Evolutionary conservation across 2,888 invertebrate species (phyloP).

Genomic region (Hyles lineata): DNA sequence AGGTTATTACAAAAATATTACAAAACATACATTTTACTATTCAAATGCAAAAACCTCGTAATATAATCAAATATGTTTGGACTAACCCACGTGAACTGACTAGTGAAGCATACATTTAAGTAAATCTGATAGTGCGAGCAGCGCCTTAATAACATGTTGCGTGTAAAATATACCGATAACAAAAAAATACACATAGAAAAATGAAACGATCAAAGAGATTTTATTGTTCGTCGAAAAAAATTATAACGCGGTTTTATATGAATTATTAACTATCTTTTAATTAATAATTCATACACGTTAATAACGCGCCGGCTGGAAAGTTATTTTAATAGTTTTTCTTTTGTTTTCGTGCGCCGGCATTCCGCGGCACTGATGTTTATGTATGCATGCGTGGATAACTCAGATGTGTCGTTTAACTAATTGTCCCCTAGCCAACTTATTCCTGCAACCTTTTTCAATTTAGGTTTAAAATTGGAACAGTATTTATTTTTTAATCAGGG

Average conservation of each 20-base stretch:
- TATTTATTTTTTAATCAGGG: neutral
- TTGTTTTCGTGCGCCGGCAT: conserved; percentile 22
- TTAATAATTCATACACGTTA: conserved; percentile 43
- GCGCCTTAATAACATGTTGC: conserved; percentile 28
- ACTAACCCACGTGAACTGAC: neutral
- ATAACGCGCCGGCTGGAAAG: conserved; percentile 30
- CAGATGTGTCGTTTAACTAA: neutral
- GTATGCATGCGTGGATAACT: conserved; percentile 16
- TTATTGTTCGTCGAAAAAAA: conserved; percentile 32
- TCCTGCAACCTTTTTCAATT: neutral
- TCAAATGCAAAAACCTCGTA: neutral
- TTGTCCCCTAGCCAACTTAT: neutral
- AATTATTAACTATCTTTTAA: conserved; percentile 41
- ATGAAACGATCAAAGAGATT: conserved; percentile 28
- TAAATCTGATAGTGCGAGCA: conserved; percentile 14
- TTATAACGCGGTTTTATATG: conserved; percentile 37
- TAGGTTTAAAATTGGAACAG: neutral
- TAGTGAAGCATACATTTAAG: conserved; percentile 10
- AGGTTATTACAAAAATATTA: no score
- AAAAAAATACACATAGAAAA: conserved; percentile 30
- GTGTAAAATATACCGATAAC: conserved; percentile 28
- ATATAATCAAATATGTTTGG: neutral
- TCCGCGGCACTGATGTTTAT: conserved; percentile 20
- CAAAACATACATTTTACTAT: neutral
- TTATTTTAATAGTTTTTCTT: conserved; percentile 32